Conservation (phyloP, 2,888 invertebrate species). For the Dromius quadrimaculatus region DNA sequence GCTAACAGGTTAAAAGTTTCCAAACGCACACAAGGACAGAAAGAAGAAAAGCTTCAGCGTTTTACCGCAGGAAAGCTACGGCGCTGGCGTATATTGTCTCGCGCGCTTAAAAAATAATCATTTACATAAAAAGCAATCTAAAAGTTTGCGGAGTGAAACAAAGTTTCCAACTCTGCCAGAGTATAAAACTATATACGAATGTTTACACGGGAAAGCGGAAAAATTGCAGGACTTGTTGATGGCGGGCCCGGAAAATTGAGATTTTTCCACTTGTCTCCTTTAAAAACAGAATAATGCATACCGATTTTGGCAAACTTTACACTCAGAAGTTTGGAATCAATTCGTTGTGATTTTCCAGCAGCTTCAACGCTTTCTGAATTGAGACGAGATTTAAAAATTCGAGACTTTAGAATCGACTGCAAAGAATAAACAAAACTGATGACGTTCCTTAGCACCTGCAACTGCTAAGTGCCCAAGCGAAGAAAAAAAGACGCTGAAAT, state of each 20-base stretch:
- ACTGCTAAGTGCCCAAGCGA: conserved; percentile 19
- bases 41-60: not conserved
- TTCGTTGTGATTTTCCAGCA: conserved; percentile 44
- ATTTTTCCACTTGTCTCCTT: conserved; percentile 50
- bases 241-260: conserved; percentile 44
- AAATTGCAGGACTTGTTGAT: conserved; percentile 46
- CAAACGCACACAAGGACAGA: not conserved
- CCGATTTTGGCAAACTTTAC: conserved; percentile 49
- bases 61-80: not conserved
- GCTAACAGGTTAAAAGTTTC: conserved; percentile 43
- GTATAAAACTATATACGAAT: conserved; percentile 47
- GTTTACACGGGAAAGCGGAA: conserved; percentile 43
- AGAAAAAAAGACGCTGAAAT: too few relatives aligned
- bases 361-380: conserved; percentile 4
- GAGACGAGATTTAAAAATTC: conserved; percentile 41
- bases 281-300: conserved; percentile 52
- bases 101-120: conserved; percentile 52
- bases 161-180: conserved; percentile 40
- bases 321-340: conserved; percentile 48
- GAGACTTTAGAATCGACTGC: conserved; percentile 22
- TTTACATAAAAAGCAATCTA: conserved; percentile 53
- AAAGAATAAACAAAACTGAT: conserved; percentile 32
- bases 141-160: conserved; percentile 47
- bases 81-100: conserved; percentile 39
- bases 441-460: not conserved